A percentile compares a stretch with the other conserved stretches of the same genome.
Evolutionary conservation across 1,140 invertebrate species (phyloP).

Genomic region (Triops longicaudatus): DNA sequence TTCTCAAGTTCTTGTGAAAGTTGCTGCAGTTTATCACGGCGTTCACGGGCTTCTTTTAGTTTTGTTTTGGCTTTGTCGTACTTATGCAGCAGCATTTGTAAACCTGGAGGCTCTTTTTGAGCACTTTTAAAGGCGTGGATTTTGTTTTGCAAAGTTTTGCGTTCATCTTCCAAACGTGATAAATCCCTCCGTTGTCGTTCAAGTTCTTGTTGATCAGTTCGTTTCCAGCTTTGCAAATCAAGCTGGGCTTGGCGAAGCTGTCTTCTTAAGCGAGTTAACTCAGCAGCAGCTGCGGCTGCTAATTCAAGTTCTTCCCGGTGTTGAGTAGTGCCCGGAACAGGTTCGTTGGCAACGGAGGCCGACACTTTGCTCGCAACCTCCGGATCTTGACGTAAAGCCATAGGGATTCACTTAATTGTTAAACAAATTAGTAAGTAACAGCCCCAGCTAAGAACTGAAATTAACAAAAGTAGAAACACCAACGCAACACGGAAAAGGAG

Average conservation of each 20-base stretch:
- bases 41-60: background rate
- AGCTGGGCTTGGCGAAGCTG: slow-evolving; percentile 21
- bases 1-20: background rate
- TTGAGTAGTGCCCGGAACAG: background rate
- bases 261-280: slow-evolving; percentile 20
- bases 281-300: slow-evolving; percentile 17
- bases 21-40: slow-evolving; percentile 9
- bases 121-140: slow-evolving; percentile 14
- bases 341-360: background rate
- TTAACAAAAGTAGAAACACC: no score
- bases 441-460: no score
- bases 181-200: slow-evolving; percentile 24
- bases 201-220: background rate
- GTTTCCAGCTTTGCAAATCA: slow-evolving; percentile 19
- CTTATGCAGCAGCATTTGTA: background rate
- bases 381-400: background rate
- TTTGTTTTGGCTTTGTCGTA: slow-evolving; percentile 16
- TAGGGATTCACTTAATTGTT: background rate
- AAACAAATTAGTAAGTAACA: no score
- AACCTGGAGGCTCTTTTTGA: slow-evolving; percentile 22
- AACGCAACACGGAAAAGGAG: no score
- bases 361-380: background rate
- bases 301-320: slow-evolving; percentile 26
- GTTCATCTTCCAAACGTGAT: slow-evolving; percentile 20
- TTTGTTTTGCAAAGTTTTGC: slow-evolving; percentile 22